Evolutionary conservation across 2,888 invertebrate genomes (phyloP).

Genomic region (Machimus atricapillus): DNA sequence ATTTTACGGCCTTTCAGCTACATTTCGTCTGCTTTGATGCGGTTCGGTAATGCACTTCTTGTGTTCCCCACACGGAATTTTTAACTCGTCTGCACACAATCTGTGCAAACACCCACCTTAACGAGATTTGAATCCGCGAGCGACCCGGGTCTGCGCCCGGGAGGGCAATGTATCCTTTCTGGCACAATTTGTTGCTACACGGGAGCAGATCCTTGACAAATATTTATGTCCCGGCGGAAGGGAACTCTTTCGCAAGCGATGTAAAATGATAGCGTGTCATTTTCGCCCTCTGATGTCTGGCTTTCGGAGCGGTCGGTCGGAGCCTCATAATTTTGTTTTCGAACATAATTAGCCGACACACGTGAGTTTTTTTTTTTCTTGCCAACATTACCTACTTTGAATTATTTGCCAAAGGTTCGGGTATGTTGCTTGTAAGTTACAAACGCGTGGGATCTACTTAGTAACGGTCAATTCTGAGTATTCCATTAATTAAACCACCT

Average conservation of each 20-base stretch:
- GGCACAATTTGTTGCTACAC: slow-evolving; percentile 25
- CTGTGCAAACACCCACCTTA: slow-evolving; percentile 19
- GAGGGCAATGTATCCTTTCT: slow-evolving; percentile 31
- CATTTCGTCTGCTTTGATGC: slow-evolving; percentile 30
- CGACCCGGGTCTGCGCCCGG: background rate
- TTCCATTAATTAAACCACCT: background rate
- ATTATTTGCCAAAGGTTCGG: background rate
- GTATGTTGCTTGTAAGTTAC: background rate
- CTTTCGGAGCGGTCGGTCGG: background rate
- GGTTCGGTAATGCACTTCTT: slow-evolving; percentile 37
- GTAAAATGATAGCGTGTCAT: slow-evolving; percentile 26
- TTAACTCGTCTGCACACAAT: slow-evolving; percentile 28
- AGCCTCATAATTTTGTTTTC: background rate
- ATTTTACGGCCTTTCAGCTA: slow-evolving; percentile 38
- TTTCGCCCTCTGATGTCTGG: background rate
- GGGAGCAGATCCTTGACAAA: slow-evolving; percentile 20
- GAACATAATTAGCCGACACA: background rate
- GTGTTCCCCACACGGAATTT: slow-evolving; percentile 34
- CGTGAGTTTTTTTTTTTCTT: background rate
- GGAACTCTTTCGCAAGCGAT: background rate
- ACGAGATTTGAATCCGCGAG: slow-evolving; percentile 28
- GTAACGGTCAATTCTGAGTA: background rate
- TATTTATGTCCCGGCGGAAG: slow-evolving; percentile 14
- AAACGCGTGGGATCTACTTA: background rate
- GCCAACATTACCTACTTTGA: background rate